Evolutionary conservation across 2,797 vertebrate species (phyloP).

Genomic region (Eulemur coronatus): DNA sequence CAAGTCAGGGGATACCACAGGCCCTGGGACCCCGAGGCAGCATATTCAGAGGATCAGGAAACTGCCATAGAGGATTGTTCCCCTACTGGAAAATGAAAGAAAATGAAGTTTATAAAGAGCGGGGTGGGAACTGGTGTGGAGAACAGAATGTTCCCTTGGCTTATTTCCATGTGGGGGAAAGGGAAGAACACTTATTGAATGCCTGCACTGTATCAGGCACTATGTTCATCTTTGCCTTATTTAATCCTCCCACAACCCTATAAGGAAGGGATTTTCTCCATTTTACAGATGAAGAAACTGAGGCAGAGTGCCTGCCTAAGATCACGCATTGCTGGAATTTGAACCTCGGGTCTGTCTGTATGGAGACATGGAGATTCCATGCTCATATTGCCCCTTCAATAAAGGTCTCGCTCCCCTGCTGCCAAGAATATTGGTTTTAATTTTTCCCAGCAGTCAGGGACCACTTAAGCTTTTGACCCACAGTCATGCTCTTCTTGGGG

Average conservation of each 20-base stretch:
- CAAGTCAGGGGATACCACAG: background rate
- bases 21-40: background rate
- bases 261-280: background rate
- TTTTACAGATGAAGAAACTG: background rate
- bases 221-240: background rate
- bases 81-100: background rate
- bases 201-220: background rate
- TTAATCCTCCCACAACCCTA: background rate
- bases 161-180: background rate
- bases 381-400: background rate
- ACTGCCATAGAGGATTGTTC: background rate
- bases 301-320: background rate
- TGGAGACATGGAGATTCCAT: background rate
- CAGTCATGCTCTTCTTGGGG: background rate
- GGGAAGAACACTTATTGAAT: background rate
- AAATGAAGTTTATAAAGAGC: background rate
- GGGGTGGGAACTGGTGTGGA: background rate
- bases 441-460: background rate
- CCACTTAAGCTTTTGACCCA: background rate
- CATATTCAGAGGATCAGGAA: background rate
- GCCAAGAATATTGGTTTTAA: background rate
- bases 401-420: background rate
- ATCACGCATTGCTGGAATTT: background rate
- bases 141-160: constrained; percentile 24
- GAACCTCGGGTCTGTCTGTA: background rate